Conservation (phyloP, 2,113 vertebrate genomes). For the Thalassarche chlororhynchos region DNA sequence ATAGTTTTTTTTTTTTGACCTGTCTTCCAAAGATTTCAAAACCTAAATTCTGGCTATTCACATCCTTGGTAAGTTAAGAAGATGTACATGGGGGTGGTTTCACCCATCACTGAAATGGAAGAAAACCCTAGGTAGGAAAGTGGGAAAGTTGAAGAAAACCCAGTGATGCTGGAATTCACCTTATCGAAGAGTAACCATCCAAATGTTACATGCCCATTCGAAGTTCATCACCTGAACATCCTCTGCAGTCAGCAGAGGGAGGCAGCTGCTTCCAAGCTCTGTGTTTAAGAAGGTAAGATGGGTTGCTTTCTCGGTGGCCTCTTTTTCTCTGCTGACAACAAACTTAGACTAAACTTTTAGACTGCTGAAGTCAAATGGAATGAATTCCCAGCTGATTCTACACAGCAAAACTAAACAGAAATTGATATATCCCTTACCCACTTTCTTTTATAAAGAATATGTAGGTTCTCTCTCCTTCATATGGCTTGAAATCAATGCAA, state of each 20-base stretch:
- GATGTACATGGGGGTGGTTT: fast-evolving
- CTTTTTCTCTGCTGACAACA: neutral
- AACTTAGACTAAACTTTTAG: neutral
- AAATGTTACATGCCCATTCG: neutral
- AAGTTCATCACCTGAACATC: neutral
- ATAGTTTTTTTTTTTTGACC: neutral
- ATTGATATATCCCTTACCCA: constrained; percentile 76
- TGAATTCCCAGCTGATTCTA: neutral
- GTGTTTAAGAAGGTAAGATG: neutral
- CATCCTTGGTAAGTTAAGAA: neutral
- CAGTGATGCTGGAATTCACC: neutral
- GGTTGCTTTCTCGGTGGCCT: neutral
- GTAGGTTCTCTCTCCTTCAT: constrained; percentile 85
- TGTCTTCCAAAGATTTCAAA: neutral
- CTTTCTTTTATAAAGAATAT: constrained; percentile 84
- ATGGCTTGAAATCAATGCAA: constrained; percentile 93
- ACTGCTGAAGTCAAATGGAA: neutral
- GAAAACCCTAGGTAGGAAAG: neutral
- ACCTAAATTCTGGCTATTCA: neutral
- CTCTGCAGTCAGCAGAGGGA: neutral
- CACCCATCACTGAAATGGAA: neutral
- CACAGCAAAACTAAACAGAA: neutral
- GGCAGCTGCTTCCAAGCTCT: neutral
- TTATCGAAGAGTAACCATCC: neutral
- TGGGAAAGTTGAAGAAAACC: neutral